Percentiles rank a stretch among this genome's conserved stretches.
These are phyloP conservation scores for Orientallactaga sibirica DNA, from an alignment of 2,797 vertebrate species.

Conservation along the genomic window DNA sequence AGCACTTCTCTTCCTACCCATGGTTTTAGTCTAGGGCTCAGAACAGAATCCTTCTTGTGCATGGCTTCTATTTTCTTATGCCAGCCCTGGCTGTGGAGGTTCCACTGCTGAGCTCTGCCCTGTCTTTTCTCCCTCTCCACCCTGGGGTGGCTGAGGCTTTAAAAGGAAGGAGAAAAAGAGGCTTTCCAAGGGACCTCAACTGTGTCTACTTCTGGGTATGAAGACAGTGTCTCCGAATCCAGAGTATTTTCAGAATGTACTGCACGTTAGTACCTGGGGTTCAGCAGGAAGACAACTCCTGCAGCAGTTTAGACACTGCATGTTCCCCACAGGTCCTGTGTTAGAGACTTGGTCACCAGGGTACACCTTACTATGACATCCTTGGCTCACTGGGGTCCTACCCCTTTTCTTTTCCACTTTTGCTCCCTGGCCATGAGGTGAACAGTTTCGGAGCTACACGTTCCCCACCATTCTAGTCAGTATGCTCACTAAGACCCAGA, in stretches of 20 bases:
- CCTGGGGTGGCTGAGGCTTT: background rate
- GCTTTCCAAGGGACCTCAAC: background rate
- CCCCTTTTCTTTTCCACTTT: background rate
- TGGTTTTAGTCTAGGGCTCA: background rate
- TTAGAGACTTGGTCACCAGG: background rate
- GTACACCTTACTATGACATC: background rate
- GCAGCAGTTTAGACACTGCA: background rate
- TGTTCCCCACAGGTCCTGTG: background rate
- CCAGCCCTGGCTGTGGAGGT: background rate
- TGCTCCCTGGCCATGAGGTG: background rate
- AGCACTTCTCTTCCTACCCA: fast-evolving
- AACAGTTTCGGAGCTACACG: background rate
- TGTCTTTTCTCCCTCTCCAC: background rate
- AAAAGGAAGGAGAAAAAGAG: background rate
- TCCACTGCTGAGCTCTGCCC: background rate
- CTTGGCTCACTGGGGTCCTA: background rate
- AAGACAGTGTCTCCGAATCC: background rate
- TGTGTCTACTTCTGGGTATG: background rate
- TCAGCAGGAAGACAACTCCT: background rate
- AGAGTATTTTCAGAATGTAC: background rate
- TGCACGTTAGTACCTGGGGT: background rate
- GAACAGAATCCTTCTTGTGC: background rate
- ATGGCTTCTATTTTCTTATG: background rate
- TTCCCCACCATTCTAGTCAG: background rate
- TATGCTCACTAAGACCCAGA: background rate